These are phyloP conservation scores for Cydia splendana DNA, from an alignment of 1,140 invertebrate genomes.

Conservation along the genomic window DNA sequence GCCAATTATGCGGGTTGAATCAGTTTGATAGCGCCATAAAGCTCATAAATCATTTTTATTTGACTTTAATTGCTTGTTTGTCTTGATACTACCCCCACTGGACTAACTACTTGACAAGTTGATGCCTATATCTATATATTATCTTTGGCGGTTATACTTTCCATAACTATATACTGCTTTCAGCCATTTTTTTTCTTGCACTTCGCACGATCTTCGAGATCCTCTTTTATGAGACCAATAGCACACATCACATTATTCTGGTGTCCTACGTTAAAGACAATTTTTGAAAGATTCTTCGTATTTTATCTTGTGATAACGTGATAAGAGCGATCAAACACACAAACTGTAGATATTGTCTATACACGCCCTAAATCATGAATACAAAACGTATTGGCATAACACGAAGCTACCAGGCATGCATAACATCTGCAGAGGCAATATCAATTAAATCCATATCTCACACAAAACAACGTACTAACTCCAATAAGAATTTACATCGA, in stretches of 20 bases:
- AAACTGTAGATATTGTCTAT: background rate
- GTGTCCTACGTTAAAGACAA: no score
- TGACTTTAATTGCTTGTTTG: constrained; percentile 24
- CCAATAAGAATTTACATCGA: background rate
- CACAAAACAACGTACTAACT: background rate
- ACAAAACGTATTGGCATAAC: constrained; percentile 7
- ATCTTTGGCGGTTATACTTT: background rate
- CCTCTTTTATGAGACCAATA: background rate
- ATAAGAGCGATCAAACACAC: background rate
- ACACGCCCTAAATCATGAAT: constrained; percentile 7
- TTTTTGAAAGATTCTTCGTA: background rate
- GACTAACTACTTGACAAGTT: background rate
- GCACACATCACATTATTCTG: no score
- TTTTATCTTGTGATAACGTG: background rate
- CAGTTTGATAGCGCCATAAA: constrained; percentile 25
- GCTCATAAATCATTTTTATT: constrained; percentile 25
- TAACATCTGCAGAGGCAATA: constrained; percentile 49
- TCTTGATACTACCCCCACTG: background rate
- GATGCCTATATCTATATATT: background rate
- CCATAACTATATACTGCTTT: background rate
- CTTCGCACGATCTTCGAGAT: background rate
- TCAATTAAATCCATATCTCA: constrained; percentile 55
- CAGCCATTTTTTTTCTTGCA: no score
- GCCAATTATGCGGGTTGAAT: constrained; percentile 18
- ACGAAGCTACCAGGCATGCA: constrained; percentile 43